These are phyloP conservation scores for Amazona guildingii DNA, from an alignment of 2,113 vertebrate genomes.

Conservation along the genomic window DNA sequence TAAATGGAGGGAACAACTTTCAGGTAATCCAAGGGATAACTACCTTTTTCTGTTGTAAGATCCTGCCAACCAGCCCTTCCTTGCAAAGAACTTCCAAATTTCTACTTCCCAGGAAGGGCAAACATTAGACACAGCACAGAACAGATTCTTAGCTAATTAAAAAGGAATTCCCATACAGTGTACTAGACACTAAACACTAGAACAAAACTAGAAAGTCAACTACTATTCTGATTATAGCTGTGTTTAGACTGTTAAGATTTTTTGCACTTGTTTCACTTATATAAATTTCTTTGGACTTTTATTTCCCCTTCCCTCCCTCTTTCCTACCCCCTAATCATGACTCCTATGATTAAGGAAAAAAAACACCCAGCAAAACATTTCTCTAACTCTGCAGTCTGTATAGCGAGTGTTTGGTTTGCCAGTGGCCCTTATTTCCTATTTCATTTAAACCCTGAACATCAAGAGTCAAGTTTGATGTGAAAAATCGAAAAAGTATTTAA, in stretches of 20 bases:
- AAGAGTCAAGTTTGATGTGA: neutral
- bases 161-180: neutral
- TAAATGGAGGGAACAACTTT: neutral
- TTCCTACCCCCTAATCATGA: neutral
- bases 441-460: neutral
- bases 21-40: neutral
- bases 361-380: neutral
- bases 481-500: neutral
- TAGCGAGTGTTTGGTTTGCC: neutral
- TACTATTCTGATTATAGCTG: neutral
- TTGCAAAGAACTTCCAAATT: neutral
- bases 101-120: neutral
- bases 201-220: neutral
- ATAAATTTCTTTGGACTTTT: neutral
- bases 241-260: neutral
- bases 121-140: neutral
- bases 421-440: neutral
- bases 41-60: neutral
- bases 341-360: neutral
- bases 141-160: neutral
- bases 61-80: neutral
- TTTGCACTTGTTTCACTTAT: neutral
- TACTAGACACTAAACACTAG: neutral
- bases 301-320: neutral
- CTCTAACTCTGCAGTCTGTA: neutral